These are phyloP conservation scores for Triplophysa tibetana DNA, from an alignment of 2,113 vertebrate genomes.

Conservation along the genomic window DNA sequence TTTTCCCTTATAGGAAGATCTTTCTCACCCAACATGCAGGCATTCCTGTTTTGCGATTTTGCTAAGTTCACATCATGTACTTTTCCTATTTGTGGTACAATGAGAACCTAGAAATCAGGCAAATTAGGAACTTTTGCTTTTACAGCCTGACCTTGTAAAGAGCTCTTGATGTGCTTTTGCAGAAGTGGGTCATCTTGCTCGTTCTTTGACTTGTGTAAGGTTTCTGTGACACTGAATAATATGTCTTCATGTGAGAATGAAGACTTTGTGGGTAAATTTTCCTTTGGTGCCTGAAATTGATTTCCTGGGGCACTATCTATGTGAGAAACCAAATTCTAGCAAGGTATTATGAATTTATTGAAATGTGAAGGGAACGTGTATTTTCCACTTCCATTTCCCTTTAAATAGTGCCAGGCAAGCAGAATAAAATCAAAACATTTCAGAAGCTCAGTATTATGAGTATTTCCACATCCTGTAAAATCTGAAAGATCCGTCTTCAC, in stretches of 20 bases:
- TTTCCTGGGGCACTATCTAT: slow-evolving; percentile 14
- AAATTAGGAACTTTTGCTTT: slow-evolving; percentile 19
- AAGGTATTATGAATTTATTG: neutral
- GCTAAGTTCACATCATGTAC: neutral
- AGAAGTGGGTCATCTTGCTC: slow-evolving; percentile 16
- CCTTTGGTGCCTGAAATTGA: slow-evolving; percentile 1
- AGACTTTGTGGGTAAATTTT: slow-evolving; percentile 5
- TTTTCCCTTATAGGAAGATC: neutral
- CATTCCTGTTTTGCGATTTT: neutral
- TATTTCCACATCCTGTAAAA: too few species aligned
- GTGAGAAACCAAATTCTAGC: neutral
- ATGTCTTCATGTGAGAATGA: neutral
- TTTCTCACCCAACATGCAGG: neutral
- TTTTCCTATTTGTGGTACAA: neutral
- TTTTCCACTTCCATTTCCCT: neutral
- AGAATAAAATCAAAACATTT: too few species aligned
- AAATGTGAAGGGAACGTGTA: neutral
- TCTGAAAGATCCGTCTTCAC: too few species aligned
- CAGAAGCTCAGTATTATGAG: too few species aligned
- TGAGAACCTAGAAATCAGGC: neutral
- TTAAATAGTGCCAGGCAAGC: neutral
- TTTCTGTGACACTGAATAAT: slow-evolving; percentile 31
- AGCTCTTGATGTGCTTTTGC: slow-evolving; percentile 6
- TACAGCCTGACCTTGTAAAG: slow-evolving; percentile 21
- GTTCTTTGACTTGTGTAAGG: slow-evolving; percentile 19